Evolutionary conservation across 2,113 vertebrate species (phyloP).

Genomic region (Chinchilla lanigera): DNA sequence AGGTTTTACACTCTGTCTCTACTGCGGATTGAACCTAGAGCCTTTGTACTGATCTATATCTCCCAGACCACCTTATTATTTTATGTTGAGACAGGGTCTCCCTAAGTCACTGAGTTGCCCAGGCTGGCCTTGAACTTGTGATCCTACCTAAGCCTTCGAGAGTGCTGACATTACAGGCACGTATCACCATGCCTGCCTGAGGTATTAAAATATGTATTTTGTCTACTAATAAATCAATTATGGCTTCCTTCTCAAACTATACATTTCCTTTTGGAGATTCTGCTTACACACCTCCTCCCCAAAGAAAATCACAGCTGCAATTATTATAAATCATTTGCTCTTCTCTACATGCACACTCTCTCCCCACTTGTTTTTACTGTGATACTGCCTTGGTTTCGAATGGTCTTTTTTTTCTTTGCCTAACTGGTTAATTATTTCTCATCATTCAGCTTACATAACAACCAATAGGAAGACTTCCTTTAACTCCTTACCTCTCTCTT

Average conservation of each 20-base stretch:
- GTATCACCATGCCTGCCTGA: not conserved
- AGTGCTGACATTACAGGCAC: not conserved
- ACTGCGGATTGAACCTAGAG: not conserved
- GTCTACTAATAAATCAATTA: slow-evolving; percentile 37
- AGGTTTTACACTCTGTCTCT: not conserved
- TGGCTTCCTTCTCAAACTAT: slow-evolving; percentile 43
- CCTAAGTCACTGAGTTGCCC: not conserved
- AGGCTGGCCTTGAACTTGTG: not conserved
- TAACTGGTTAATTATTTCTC: slow-evolving; percentile 24
- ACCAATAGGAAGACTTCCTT: slow-evolving; percentile 4
- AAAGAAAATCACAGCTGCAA: slow-evolving; percentile 9
- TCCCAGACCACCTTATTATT: not conserved
- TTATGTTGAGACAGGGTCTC: not conserved
- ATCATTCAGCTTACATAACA: slow-evolving; percentile 22
- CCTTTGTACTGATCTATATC: not conserved
- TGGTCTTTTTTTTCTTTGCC: slow-evolving; percentile 38
- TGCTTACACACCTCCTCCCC: not conserved
- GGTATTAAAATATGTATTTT: slow-evolving; percentile 49
- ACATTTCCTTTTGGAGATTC: slow-evolving; percentile 23
- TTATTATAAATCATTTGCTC: slow-evolving; percentile 19
- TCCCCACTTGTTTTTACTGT: slow-evolving; percentile 12
- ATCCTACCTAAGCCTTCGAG: not conserved
- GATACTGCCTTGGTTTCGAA: slow-evolving; percentile 22
- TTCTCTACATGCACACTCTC: not conserved
- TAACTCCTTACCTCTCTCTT: slow-evolving; percentile 19